Conservation (phyloP, 2,113 vertebrate genomes). For the Ciconia stormi region DNA sequence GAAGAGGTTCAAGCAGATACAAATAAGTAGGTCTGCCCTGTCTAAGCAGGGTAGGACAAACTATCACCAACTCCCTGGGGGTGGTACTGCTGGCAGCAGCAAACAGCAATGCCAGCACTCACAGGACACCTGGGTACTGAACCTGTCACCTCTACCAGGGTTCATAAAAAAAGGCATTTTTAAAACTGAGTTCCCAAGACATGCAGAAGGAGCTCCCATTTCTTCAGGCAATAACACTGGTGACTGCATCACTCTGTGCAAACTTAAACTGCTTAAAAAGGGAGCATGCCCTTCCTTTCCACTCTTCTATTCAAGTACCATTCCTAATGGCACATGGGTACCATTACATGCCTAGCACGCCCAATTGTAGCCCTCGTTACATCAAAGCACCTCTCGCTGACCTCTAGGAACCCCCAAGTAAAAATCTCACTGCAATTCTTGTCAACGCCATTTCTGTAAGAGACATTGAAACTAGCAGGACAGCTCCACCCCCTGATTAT, state of each 20-base stretch:
- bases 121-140: not conserved
- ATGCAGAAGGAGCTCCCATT: not conserved
- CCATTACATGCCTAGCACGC: not conserved
- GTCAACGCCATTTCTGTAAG: rapidly evolving
- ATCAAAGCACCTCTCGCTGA: too few species aligned
- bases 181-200: not conserved
- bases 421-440: not conserved
- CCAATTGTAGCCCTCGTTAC: not conserved
- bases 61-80: not conserved
- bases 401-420: not conserved
- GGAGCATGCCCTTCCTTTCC: not conserved
- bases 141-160: not conserved
- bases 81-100: not conserved
- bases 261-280: not conserved
- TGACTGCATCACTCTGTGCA: too few species aligned
- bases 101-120: rapidly evolving
- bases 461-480: not conserved
- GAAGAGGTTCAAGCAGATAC: rapidly evolving
- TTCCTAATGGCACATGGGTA: rapidly evolving
- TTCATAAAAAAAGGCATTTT: not conserved
- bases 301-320: not conserved
- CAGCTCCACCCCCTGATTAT: not conserved
- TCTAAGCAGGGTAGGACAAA: not conserved
- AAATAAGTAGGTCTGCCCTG: not conserved
- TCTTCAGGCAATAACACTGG: not conserved